Evolutionary conservation across 1,140 invertebrate species (phyloP).

Genomic region (Bradysia coprophila): DNA sequence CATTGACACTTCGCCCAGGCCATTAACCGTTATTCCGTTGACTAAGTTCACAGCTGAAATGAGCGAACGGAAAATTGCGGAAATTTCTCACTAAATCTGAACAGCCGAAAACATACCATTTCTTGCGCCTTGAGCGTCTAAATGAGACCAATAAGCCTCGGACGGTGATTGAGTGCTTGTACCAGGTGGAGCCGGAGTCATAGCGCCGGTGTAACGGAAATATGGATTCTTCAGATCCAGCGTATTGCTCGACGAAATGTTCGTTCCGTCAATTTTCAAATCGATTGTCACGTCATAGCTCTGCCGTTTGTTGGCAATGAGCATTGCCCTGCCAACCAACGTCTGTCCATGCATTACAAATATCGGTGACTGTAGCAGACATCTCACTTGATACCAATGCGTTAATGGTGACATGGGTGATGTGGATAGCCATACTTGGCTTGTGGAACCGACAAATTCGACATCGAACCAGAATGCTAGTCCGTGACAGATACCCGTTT

Average conservation of each 20-base stretch:
- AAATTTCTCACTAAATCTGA: constrained; percentile 2
- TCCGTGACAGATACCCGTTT: constrained; percentile 91
- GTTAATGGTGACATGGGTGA: constrained; percentile 96
- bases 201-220: constrained; percentile 82
- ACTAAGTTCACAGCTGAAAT: constrained; percentile 52
- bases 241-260: constrained; percentile 67
- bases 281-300: constrained; percentile 99
- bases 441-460: constrained; percentile 82
- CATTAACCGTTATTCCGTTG: constrained; percentile 63
- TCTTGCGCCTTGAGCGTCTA: constrained; percentile 41
- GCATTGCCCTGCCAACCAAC: constrained; percentile 67
- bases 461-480: constrained; percentile 99
- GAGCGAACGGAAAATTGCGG: constrained; percentile 7
- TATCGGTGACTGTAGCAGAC: constrained; percentile 82
- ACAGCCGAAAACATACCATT: constrained; percentile 19
- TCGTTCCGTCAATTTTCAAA: constrained; percentile 68
- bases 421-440: constrained; percentile 95
- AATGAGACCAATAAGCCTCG: constrained; percentile 74
- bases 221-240: constrained; percentile 98
- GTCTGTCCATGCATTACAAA: constrained; percentile 90
- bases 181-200: constrained; percentile 74
- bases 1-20: constrained; percentile 46
- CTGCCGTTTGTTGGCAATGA: constrained; percentile 92
- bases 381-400: constrained; percentile 99
- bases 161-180: constrained; percentile 76